phyloP scores from a whole-genome alignment of 2,888 invertebrate genomes.

The Glomeris marginata region DNA sequence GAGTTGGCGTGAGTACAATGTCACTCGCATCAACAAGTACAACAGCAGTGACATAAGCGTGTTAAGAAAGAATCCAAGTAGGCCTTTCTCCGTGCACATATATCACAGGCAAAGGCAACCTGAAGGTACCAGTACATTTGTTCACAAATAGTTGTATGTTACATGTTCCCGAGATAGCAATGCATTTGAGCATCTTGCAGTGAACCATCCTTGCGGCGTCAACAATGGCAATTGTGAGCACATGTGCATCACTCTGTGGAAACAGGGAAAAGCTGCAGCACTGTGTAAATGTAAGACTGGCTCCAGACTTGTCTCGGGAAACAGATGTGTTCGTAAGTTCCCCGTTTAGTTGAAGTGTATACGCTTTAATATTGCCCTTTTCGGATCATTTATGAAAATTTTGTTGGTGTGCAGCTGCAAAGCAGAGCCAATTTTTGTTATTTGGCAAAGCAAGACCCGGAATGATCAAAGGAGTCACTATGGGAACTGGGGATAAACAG shows the following conservation, averaged over 20 bases:
- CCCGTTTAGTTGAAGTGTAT: not conserved
- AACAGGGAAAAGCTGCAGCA: slow-evolving; percentile 36
- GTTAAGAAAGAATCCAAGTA: slow-evolving; percentile 34
- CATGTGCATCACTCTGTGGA: slow-evolving; percentile 54
- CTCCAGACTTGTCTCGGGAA: slow-evolving; percentile 41
- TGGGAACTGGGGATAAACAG: slow-evolving; percentile 21
- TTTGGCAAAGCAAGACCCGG: slow-evolving; percentile 50
- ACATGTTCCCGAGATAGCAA: not conserved
- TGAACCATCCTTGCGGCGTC: slow-evolving; percentile 50
- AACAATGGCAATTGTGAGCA: slow-evolving; percentile 53
- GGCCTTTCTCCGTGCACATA: slow-evolving; percentile 50
- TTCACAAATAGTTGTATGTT: not conserved
- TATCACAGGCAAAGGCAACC: slow-evolving; percentile 67
- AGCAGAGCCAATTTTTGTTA: slow-evolving; percentile 46
- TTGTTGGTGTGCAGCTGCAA: slow-evolving; percentile 33
- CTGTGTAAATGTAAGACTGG: slow-evolving; percentile 60
- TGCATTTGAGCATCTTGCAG: slow-evolving; percentile 26
- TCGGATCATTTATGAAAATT: not conserved
- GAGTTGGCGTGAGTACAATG: slow-evolving; percentile 48
- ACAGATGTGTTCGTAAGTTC: slow-evolving; percentile 45
- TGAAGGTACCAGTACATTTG: slow-evolving; percentile 33
- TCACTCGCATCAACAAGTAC: slow-evolving; percentile 46
- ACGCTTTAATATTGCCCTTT: not conserved
- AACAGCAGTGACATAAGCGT: slow-evolving; percentile 35
- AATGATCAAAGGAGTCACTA: slow-evolving; percentile 49